Conservation (phyloP, 2,888 invertebrate genomes). For the Idaea straminata region DNA sequence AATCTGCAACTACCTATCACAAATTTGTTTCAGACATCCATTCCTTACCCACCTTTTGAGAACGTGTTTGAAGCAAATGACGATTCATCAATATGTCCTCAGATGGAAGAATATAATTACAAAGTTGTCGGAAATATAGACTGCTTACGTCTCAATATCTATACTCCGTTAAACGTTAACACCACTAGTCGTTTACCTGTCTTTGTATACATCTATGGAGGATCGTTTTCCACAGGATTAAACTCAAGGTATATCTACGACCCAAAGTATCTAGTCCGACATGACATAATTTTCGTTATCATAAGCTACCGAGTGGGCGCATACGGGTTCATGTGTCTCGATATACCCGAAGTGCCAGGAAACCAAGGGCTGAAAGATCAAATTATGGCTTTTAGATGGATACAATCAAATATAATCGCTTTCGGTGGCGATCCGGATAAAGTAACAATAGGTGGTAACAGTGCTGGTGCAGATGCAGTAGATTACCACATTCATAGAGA, state of each 20-base stretch:
- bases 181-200: slow-evolving; percentile 42
- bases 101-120: slow-evolving; percentile 32
- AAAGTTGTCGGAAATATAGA: slow-evolving; percentile 33
- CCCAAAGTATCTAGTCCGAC: slow-evolving; percentile 43
- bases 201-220: slow-evolving; percentile 55
- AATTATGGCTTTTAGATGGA: slow-evolving; percentile 46
- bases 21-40: slow-evolving; percentile 17
- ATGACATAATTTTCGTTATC: slow-evolving; percentile 44
- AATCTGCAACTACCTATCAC: neutral
- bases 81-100: slow-evolving; percentile 41
- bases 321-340: slow-evolving; percentile 59
- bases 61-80: slow-evolving; percentile 37
- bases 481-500: slow-evolving; percentile 46
- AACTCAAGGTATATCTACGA: slow-evolving; percentile 32
- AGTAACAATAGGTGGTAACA: slow-evolving; percentile 50
- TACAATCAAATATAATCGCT: slow-evolving; percentile 47
- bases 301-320: slow-evolving; percentile 51
- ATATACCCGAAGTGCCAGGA: slow-evolving; percentile 52
- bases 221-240: slow-evolving; percentile 42
- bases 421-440: slow-evolving; percentile 52
- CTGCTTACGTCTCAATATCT: slow-evolving; percentile 49
- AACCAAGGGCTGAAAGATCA: slow-evolving; percentile 61
- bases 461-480: slow-evolving; percentile 48
- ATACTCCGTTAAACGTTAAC: slow-evolving; percentile 61
- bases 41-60: slow-evolving; percentile 27